These are phyloP conservation scores for Chionis minor DNA, from an alignment of 2,113 vertebrate genomes.

Conservation along the genomic window DNA sequence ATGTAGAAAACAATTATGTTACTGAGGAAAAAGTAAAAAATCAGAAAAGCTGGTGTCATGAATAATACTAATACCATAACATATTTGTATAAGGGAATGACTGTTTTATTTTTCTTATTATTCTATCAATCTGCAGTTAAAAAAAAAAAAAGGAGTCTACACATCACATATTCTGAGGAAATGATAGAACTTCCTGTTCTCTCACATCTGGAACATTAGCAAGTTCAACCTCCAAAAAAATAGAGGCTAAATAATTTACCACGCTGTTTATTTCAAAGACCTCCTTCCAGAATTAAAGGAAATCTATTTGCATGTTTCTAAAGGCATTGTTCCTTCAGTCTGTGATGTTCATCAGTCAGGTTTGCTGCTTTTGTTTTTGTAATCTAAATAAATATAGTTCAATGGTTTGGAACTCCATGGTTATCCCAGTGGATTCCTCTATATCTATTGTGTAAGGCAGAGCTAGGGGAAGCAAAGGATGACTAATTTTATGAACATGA, in stretches of 20 bases:
- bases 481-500: constrained; percentile 40
- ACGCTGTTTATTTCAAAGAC: constrained; percentile 62
- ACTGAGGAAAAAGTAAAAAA: background rate
- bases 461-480: constrained; percentile 47
- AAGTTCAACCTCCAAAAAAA: constrained; percentile 57
- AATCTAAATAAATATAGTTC: constrained; percentile 59
- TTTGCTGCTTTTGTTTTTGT: constrained; percentile 53
- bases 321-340: constrained; percentile 59
- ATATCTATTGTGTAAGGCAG: constrained; percentile 43
- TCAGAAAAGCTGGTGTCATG: background rate
- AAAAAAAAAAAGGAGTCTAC: background rate
- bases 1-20: background rate
- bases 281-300: constrained; percentile 65
- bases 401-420: constrained; percentile 22
- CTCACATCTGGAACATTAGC: constrained; percentile 59
- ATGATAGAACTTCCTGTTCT: constrained; percentile 70
- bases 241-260: constrained; percentile 60
- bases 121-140: constrained; percentile 1
- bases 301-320: constrained; percentile 66
- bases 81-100: background rate
- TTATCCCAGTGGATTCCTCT: constrained; percentile 38
- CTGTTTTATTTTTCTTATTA: background rate
- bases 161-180: constrained; percentile 46
- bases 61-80: background rate
- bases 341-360: constrained; percentile 60